phyloP scores from a whole-genome alignment of 1,140 invertebrate genomes.

The Orius insidiosus region DNA sequence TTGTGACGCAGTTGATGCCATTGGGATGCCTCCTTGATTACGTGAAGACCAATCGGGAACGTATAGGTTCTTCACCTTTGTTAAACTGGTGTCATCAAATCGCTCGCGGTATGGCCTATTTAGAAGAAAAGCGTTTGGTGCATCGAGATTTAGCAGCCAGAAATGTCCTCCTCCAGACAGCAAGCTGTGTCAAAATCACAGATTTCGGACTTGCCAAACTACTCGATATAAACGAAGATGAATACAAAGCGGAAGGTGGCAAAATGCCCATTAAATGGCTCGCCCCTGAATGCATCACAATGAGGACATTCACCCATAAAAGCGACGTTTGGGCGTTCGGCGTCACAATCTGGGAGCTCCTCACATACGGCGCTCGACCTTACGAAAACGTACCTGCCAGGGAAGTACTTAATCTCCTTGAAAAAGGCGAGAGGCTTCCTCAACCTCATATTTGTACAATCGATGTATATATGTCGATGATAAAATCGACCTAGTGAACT shows the following conservation, averaged over 20 bases:
- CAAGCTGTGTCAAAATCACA: conserved; percentile 89
- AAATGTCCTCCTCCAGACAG: conserved; percentile 91
- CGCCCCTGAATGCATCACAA: conserved; percentile 88
- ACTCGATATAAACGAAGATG: conserved; percentile 85
- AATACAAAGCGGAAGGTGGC: conserved; percentile 91
- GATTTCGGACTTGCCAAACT: conserved; percentile 96
- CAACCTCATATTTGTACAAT: conserved; percentile 86
- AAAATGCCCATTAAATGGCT: conserved; percentile 99
- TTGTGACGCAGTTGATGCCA: conserved; percentile 95
- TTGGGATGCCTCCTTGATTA: conserved; percentile 90
- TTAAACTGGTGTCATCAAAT: conserved; percentile 98
- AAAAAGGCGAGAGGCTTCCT: conserved; percentile 80
- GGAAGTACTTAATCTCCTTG: conserved; percentile 80
- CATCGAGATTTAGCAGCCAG: conserved; percentile 91
- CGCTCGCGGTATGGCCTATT: conserved; percentile 87
- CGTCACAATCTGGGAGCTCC: conserved; percentile 92
- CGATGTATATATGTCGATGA: conserved; percentile 92
- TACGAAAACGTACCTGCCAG: conserved; percentile 80
- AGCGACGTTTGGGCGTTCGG: conserved; percentile 98
- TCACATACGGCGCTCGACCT: conserved; percentile 85
- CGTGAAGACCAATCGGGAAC: conserved; percentile 78
- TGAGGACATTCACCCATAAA: conserved; percentile 94
- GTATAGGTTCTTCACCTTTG: conserved; percentile 86
- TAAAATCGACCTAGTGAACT: conserved; percentile 85
- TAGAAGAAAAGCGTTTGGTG: conserved; percentile 86